Conservation (phyloP, 2,113 vertebrate genomes). For the Bostrychus sinensis region DNA sequence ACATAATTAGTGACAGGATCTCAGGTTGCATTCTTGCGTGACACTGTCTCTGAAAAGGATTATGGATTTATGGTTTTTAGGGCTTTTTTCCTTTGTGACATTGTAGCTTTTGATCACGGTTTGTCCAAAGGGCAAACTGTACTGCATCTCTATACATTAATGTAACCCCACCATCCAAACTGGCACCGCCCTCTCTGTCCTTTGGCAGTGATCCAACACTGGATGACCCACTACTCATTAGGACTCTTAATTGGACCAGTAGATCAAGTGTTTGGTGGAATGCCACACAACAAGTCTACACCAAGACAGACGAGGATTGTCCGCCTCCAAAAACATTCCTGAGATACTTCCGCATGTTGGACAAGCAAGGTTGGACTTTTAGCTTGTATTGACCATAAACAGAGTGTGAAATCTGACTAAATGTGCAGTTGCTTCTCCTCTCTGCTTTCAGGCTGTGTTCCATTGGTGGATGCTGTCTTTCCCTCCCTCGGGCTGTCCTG, state of each 20-base stretch:
- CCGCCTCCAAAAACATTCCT: conserved; percentile 36
- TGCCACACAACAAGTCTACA: conserved; percentile 30
- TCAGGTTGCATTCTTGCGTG: conserved; percentile 12
- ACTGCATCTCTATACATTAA: background rate
- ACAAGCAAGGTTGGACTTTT: conserved; percentile 1
- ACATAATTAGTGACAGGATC: background rate
- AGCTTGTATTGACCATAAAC: background rate
- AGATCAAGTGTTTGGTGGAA: conserved; percentile 28
- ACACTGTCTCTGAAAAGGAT: conserved; percentile 1
- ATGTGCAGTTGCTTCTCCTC: background rate
- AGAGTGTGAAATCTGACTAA: conserved; percentile 4
- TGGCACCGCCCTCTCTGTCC: background rate
- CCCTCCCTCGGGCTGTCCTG: conserved; percentile 27
- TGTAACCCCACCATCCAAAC: background rate
- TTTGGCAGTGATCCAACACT: conserved; percentile 35
- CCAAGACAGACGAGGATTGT: conserved; percentile 29
- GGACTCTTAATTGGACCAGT: conserved; percentile 33
- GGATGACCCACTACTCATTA: conserved; percentile 48
- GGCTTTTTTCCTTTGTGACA: background rate
- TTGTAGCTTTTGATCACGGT: background rate
- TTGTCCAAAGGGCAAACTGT: background rate
- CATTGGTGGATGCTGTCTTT: background rate
- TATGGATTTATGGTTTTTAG: background rate
- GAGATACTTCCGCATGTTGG: background rate
- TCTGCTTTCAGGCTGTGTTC: background rate